phyloP scores from a whole-genome alignment of 2,888 invertebrate genomes.

The Salticus scenicus region DNA sequence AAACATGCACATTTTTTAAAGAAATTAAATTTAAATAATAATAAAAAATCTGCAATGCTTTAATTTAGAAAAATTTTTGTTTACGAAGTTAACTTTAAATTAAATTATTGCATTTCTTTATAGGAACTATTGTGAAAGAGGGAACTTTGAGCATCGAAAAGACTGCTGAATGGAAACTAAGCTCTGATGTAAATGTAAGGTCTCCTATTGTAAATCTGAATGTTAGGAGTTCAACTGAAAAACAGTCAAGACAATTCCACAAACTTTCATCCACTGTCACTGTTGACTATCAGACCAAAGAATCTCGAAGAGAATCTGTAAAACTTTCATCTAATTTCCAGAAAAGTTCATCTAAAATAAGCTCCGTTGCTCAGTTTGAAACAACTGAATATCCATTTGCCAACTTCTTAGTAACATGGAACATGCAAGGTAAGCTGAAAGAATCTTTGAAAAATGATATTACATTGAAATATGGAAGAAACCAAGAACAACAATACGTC shows the following conservation, averaged over 20 bases:
- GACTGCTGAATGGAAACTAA: conserved; percentile 49
- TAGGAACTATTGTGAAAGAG: conserved; percentile 56
- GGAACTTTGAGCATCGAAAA: conserved; percentile 29
- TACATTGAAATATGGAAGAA: conserved; percentile 46
- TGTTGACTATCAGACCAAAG: conserved; percentile 37
- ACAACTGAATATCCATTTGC: conserved; percentile 49
- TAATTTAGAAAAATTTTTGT: no score
- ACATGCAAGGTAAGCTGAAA: conserved; percentile 43
- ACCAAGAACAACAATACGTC: conserved; percentile 25
- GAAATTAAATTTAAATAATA: no score
- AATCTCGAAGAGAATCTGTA: conserved; percentile 20
- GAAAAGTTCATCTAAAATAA: conserved; percentile 55
- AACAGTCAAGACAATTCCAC: conserved; percentile 29
- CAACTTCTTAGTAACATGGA: conserved; percentile 54
- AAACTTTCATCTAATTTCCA: conserved; percentile 33
- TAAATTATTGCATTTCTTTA: conserved; percentile 6
- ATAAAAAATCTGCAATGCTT: no score
- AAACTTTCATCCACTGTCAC: conserved; percentile 23
- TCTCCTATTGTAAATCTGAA: background rate
- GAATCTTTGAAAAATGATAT: conserved; percentile 66
- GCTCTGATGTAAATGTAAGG: conserved; percentile 19
- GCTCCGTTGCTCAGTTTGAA: conserved; percentile 44
- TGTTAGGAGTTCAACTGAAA: conserved; percentile 31
- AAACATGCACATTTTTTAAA: no score
- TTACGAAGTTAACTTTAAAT: no score